A percentile compares a stretch with the other conserved stretches of the same genome.
These are phyloP conservation scores for Cyaniris semiargus DNA, from an alignment of 2,888 invertebrate genomes.

Conservation along the genomic window DNA sequence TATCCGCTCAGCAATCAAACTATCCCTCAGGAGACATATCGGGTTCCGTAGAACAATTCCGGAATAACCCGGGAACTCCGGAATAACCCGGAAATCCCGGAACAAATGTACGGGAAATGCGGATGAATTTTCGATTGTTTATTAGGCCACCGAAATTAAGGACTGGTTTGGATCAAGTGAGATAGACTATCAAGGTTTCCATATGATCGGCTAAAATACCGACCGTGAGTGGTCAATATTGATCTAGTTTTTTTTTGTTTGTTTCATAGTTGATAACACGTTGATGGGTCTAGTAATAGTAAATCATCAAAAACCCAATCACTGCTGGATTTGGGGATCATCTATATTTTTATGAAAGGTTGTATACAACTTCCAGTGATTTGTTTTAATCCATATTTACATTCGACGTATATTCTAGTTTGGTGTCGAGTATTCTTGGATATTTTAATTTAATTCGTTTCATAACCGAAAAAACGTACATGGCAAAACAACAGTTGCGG, in stretches of 20 bases:
- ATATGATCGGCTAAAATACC: neutral
- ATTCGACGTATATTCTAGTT: no score
- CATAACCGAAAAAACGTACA: no score
- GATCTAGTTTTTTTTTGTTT: neutral
- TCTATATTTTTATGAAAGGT: no score
- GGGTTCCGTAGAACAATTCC: slow-evolving; percentile 1
- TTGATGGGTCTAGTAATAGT: no score
- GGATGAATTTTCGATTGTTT: neutral
- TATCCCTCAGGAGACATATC: slow-evolving; percentile 22
- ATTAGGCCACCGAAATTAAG: neutral
- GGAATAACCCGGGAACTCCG: neutral
- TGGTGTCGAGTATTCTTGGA: no score
- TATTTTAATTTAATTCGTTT: no score
- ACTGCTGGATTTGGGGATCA: no score
- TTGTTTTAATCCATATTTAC: no score
- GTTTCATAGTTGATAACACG: no score
- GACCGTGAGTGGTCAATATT: neutral
- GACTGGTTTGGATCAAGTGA: neutral
- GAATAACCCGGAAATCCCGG: neutral
- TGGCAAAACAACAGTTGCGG: no score
- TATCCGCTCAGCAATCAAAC: slow-evolving; percentile 26
- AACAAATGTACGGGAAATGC: slow-evolving; percentile 8
- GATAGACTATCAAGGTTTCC: neutral
- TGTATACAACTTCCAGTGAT: no score
- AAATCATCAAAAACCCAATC: no score